Base-by-base conservation (phyloP, 2,888 invertebrate genomes). In the Drosophila mayaguana region DNA sequence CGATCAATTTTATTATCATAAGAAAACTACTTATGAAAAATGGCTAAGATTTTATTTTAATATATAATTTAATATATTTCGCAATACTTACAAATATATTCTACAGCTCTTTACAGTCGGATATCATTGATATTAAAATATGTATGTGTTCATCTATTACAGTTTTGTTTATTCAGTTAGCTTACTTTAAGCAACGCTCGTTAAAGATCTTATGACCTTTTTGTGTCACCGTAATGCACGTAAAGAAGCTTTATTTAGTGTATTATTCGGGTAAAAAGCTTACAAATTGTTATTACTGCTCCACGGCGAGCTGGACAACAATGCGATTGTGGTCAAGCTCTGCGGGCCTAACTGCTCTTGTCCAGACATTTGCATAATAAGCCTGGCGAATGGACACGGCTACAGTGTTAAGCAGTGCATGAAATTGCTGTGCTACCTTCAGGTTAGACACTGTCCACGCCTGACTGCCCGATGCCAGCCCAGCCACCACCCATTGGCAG, bases 341-440 rank as follows among this genome's bases (percentile, higher is more conserved):
- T 74, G 57, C 61, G 57, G 40, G 40, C 20, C 36, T 18, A 60
- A 36, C 50, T 63, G 38, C 45, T 62, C 59, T 51, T 72, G 78
- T 56, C 54, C 78, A 68, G 81, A 61, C 89, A 89, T 84, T 84
- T 84, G 84, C 84, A 89, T 84, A 84, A 84, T 84, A 88, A 88
- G 83, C 72, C 83, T 54, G 72, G 70, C 63, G 75, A 73, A 70
- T 83, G 84, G 84, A 74, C 62, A 81, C 65, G 72, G 68, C 65
- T 72, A 43, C 83, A 60, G 72, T 84, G 80, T 53, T 72, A 82
- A 80, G 69, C 89, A 80, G 89, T 65, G 83, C 84, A 88, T 84
- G 89, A 84, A 84, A 84, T 84, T 84, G 89, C 82, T 84, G 67
- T 88, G 63, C 82, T 73, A 75, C 74, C 80, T 63, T 63, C 56